Conservation (phyloP, 2,797 vertebrate species). For the Manis javanica region DNA sequence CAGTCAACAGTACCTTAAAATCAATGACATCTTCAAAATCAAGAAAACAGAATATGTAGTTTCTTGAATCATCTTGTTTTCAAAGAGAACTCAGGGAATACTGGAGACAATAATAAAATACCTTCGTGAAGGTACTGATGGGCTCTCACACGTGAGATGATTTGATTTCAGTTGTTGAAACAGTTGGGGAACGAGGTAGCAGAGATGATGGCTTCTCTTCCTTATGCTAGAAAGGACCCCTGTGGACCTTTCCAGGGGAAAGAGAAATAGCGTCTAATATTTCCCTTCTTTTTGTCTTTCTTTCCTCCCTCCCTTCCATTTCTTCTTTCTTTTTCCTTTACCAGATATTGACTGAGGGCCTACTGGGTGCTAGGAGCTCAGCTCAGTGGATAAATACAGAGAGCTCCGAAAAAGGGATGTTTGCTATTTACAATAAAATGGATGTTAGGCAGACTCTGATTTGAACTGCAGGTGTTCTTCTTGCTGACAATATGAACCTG, state of each 20-base stretch:
- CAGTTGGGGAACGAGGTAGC: neutral
- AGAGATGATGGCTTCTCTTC: neutral
- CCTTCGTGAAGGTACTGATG: neutral
- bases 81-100: neutral
- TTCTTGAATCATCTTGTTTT: neutral
- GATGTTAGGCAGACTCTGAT: neutral
- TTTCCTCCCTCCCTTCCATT: neutral
- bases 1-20: neutral
- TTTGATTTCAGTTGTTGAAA: neutral
- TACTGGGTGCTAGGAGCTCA: neutral
- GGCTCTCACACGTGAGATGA: neutral
- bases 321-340: neutral
- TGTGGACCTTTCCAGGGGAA: neutral
- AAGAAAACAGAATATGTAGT: neutral
- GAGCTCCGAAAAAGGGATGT: neutral
- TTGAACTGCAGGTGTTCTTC: neutral
- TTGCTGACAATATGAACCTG: neutral
- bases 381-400: neutral
- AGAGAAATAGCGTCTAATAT: neutral
- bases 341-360: neutral
- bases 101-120: neutral
- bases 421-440: neutral
- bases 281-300: neutral
- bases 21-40: constrained; percentile 17
- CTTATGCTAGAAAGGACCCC: neutral